These are phyloP conservation scores for Falco punctatus DNA, from an alignment of 2,113 vertebrate species.

Conservation along the genomic window DNA sequence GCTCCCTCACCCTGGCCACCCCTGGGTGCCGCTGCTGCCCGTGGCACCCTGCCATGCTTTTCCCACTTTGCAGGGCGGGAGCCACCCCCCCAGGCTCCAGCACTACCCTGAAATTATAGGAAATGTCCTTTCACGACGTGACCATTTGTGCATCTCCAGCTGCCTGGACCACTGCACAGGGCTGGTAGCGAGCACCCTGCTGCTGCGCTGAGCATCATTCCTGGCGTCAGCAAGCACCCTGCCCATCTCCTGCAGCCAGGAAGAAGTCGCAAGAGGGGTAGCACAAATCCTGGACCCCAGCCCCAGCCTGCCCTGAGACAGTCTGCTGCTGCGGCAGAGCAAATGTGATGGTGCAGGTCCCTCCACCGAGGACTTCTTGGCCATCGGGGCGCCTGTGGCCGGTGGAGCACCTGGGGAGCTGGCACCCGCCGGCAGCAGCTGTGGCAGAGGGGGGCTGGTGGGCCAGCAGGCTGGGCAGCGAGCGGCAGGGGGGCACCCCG, in stretches of 20 bases:
- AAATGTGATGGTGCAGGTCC: neutral
- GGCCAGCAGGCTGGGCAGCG: neutral
- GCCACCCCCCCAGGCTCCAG: neutral
- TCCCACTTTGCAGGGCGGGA: accelerated
- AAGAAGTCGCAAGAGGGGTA: neutral
- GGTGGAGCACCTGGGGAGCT: neutral
- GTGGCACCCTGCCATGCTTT: too few species aligned
- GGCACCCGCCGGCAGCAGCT: slow-evolving; percentile 1
- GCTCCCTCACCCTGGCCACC: neutral
- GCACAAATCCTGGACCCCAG: neutral
- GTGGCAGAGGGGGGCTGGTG: neutral
- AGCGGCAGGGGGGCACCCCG: neutral
- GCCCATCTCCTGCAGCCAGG: neutral
- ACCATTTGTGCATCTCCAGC: neutral
- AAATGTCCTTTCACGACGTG: neutral
- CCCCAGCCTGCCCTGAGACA: neutral
- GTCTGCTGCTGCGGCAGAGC: neutral
- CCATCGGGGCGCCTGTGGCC: neutral
- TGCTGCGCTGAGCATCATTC: accelerated
- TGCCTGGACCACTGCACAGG: accelerated
- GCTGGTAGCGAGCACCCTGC: accelerated
- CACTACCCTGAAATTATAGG: neutral
- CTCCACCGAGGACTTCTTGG: neutral
- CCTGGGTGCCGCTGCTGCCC: neutral
- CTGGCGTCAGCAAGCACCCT: accelerated